Conservation (phyloP, 1,140 invertebrate genomes). For the Pinna nobilis region DNA sequence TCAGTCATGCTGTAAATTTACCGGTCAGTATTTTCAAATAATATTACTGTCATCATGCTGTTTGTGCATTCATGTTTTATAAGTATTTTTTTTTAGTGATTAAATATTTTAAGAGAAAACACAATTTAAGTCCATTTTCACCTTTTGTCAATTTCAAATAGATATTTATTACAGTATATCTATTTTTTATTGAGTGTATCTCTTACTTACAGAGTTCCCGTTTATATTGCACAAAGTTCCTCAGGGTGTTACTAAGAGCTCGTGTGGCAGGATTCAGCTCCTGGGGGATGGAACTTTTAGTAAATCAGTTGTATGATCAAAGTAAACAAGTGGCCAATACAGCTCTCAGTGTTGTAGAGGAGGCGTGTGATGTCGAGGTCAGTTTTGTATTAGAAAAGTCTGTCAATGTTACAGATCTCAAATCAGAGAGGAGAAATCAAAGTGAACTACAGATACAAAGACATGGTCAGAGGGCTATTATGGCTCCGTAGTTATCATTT, state of each 20-base stretch:
- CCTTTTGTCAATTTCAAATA: neutral
- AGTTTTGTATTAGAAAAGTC: neutral
- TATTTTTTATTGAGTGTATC: neutral
- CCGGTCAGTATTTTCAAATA: too few relatives aligned
- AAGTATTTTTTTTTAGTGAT: too few relatives aligned
- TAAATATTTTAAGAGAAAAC: neutral
- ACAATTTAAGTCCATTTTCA: neutral
- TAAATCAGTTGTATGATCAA: conserved; percentile 87
- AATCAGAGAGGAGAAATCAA: too few relatives aligned
- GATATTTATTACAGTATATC: neutral
- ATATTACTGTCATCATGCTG: too few relatives aligned
- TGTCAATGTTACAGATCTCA: neutral
- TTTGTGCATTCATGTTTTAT: too few relatives aligned
- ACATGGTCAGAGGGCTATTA: too few relatives aligned
- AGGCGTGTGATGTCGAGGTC: conserved; percentile 91
- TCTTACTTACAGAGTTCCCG: conserved; percentile 82
- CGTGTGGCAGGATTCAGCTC: conserved; percentile 68
- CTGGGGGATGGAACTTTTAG: conserved; percentile 90
- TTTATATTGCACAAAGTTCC: conserved; percentile 92
- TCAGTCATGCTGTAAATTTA: too few relatives aligned
- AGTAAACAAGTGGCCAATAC: conserved; percentile 84
- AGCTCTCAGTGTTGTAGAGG: conserved; percentile 90
- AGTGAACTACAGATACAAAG: too few relatives aligned
- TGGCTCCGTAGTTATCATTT: too few relatives aligned
- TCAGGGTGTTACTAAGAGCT: conserved; percentile 86